Evolutionary conservation across 1,140 invertebrate species (phyloP).

Genomic region (Lethrus apterus): DNA sequence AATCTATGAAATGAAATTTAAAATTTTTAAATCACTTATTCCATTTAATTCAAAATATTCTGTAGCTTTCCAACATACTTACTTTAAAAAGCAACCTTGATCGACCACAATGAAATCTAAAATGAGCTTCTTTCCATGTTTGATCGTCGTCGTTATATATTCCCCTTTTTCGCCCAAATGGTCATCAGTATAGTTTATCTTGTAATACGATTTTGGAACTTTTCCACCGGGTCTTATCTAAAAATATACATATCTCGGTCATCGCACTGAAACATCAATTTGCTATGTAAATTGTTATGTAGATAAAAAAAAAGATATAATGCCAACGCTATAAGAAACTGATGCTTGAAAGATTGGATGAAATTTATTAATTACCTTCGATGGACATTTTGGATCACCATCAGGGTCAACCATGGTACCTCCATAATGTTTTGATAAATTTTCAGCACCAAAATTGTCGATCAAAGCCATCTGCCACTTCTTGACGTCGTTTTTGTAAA

Average conservation of each 20-base stretch:
- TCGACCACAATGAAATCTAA: constrained; percentile 57
- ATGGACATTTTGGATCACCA: constrained; percentile 65
- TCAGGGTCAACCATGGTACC: constrained; percentile 69
- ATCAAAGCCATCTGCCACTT: constrained; percentile 73
- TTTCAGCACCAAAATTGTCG: constrained; percentile 56
- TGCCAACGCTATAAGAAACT: no score
- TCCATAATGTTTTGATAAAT: constrained; percentile 76
- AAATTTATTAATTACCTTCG: constrained; percentile 57
- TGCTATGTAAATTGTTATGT: constrained; percentile 28
- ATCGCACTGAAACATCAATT: no score
- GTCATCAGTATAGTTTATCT: constrained; percentile 46
- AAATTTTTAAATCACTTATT: no score
- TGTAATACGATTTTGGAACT: constrained; percentile 67
- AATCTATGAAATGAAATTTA: no score
- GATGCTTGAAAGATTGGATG: no score
- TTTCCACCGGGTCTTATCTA: constrained; percentile 70
- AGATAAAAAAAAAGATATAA: no score
- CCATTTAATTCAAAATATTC: no score
- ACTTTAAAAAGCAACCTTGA: constrained; percentile 60
- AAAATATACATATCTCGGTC: no score
- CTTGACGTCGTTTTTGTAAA: constrained; percentile 63
- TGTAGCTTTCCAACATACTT: no score
- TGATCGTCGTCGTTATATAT: constrained; percentile 57
- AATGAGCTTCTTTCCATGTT: constrained; percentile 66
- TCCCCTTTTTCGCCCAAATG: constrained; percentile 41